Evolutionary conservation across 1,140 invertebrate genomes (phyloP), one percentile per base, ranked within the genome.

Genomic region (Dendroctonus valens): DNA sequence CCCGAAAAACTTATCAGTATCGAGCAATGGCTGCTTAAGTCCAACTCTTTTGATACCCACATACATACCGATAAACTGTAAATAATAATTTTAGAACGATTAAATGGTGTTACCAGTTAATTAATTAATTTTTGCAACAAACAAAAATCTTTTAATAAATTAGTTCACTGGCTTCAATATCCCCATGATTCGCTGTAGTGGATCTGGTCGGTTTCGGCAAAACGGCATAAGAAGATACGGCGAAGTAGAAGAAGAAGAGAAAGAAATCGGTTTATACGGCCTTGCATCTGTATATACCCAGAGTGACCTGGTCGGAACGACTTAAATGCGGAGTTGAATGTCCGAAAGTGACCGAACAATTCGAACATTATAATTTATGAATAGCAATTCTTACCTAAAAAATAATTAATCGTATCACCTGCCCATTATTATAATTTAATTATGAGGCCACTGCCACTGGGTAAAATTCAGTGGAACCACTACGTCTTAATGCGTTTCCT

Each of bases 311-410:
- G 65, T 67, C 65, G 65, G 65, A 60, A 52, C 59, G 44, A 61
- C 65, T 67, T 67, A 67, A 67, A 67, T 67, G 57, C 57, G 65
- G 66, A 68, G 66, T 68, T 68, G 66, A 68, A 68, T 54, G 66
- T 51, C 66, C 66, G 57, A 68, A 62, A 58, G 66, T 68, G 66
- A 68, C 66, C 66, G 66, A 68, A 68, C 57, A 68, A 62, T 68
- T 40, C 66, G 55, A 68, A 68, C 66, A 68, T 68, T 63, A 68
- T 68, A 62, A 68, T 68, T 68, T 68, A 68, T 68, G 66, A 68
- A 68, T 68, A 68, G 55, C 59, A 68, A 50, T 68, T 59, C 57
- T 68, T 67, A 58, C 66, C 50, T 60, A 68, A 62, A 59, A 66
- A 62, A 59, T 68, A 63, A 62, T 68, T 68, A 63, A 49, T 68